Conservation (phyloP, 1,140 invertebrate species). For the Riptortus pedestris region DNA sequence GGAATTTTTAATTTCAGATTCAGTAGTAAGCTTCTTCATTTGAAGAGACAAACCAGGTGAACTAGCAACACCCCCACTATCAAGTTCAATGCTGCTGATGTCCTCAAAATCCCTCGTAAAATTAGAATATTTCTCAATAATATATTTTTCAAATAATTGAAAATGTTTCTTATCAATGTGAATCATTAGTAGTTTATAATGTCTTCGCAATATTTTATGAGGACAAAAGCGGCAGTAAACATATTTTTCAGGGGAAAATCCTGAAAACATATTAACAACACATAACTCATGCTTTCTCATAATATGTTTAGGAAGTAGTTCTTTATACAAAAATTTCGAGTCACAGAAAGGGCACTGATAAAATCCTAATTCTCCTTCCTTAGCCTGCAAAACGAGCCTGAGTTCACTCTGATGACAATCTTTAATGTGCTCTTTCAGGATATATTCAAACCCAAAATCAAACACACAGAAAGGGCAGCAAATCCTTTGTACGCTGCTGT, state of each 20-base stretch:
- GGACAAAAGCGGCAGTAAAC: constrained; percentile 32
- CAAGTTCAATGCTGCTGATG: constrained; percentile 20
- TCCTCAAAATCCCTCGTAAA: constrained; percentile 23
- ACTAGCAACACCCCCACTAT: background rate
- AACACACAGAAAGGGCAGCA: constrained; percentile 34
- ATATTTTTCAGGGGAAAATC: constrained; percentile 22
- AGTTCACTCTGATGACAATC: constrained; percentile 29
- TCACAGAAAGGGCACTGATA: constrained; percentile 32
- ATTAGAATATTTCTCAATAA: constrained; percentile 29
- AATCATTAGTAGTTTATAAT: constrained; percentile 31
- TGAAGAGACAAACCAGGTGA: background rate
- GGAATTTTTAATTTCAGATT: background rate
- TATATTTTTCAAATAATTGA: constrained; percentile 28
- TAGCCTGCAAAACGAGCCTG: constrained; percentile 26
- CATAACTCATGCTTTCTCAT: constrained; percentile 30
- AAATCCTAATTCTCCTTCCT: constrained; percentile 24
- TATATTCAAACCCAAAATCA: constrained; percentile 32
- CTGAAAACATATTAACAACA: constrained; percentile 28
- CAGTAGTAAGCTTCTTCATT: background rate
- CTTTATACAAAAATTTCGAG: constrained; percentile 32
- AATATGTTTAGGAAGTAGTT: constrained; percentile 33
- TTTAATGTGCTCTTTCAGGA: constrained; percentile 34
- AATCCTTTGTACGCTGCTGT: constrained; percentile 25
- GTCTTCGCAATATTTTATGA: constrained; percentile 29
- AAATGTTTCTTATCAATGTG: constrained; percentile 35